Base-by-base conservation (phyloP, 2,113 vertebrate species). In the Chlorodrepanis virens region DNA sequence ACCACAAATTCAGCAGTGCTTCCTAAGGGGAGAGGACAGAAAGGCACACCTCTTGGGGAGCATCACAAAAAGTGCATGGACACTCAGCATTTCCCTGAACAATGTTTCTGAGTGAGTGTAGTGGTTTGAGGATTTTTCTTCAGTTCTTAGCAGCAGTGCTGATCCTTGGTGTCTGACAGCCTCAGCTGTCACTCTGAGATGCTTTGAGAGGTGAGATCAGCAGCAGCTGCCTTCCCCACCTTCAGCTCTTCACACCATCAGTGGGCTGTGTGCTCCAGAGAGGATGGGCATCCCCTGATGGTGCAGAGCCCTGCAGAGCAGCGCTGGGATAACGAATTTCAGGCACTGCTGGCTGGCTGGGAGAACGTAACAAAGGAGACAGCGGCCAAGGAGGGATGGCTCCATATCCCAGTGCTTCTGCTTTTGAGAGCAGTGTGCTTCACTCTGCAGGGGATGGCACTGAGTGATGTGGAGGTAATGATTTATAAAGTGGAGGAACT, bases 61-160 rank as follows among this genome's bases (percentile, higher is more conserved):
- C 22, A 16, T 64, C 33, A 5, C 23, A 19, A 4, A 39, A 27
- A 40, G 42, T 0, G 1, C 1, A 0, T 8, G 60, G 42, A 37
- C 2, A 3, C 29, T 78, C 60, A 25, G 77, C 21, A 0, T 56
- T 77, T 81, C 40, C 39, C 33, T 35, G 40, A 37, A 11, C 2
- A 4, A 5, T 0, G 1, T 10, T 67, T 70, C 9, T 33, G 35
- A 17, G 17, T 4, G 3, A 11, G 2, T 7, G 12, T 10, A 37
- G 60, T 29, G 18, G 25, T 37, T 8, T 63, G 2, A 11, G 29
- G 7, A 7, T 39, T 71, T 91, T 83, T 29, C 11, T 61, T 60
- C 17, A 1, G 11, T 56, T 76, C 31, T 61, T 14, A 77, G 69
- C 27, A 21, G 72, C 83, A 50, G 25, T 53, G 61, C 45, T 61